Percentiles rank a stretch among this genome's conserved stretches.
These are phyloP conservation scores for Leptatherina wallacei DNA, from an alignment of 2,797 vertebrate species.

Conservation along the genomic window DNA sequence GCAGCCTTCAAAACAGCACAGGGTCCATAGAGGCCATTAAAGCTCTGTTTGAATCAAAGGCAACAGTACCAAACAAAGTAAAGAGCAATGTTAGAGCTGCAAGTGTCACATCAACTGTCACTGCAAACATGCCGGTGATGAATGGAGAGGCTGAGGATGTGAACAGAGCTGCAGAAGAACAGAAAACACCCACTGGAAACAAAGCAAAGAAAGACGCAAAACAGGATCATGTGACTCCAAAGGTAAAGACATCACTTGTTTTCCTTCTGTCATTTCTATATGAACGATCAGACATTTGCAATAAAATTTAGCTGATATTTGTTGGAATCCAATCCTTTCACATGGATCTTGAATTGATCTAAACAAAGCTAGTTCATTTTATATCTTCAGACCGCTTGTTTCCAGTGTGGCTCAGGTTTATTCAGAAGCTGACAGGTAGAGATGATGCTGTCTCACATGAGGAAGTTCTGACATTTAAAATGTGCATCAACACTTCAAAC, in stretches of 20 bases:
- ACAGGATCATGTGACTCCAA: conserved; percentile 38
- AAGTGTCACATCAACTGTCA: conserved; percentile 10
- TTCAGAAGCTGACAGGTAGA: neutral
- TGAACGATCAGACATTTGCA: neutral
- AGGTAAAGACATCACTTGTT: conserved; percentile 62
- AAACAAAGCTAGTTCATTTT: no score
- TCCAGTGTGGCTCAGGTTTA: no score
- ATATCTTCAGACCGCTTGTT: neutral
- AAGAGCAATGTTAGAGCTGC: conserved; percentile 41
- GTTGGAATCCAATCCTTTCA: no score
- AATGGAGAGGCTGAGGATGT: conserved; percentile 41
- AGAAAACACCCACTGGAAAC: neutral
- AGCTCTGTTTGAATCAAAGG: conserved; percentile 78
- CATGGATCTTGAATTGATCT: no score
- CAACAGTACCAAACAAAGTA: conserved; percentile 1
- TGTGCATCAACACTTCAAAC: neutral
- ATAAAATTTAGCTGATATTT: no score
- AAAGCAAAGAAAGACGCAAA: conserved; percentile 26
- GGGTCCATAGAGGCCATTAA: conserved; percentile 70
- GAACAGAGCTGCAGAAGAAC: conserved; percentile 18
- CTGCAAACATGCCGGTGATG: conserved; percentile 6
- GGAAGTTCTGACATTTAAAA: no score
- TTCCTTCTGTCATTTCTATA: neutral
- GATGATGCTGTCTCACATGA: neutral
- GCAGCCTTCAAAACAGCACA: conserved; percentile 59